Evolutionary conservation across 2,797 vertebrate species (phyloP).

Genomic region (Cryptoprocta ferox): DNA sequence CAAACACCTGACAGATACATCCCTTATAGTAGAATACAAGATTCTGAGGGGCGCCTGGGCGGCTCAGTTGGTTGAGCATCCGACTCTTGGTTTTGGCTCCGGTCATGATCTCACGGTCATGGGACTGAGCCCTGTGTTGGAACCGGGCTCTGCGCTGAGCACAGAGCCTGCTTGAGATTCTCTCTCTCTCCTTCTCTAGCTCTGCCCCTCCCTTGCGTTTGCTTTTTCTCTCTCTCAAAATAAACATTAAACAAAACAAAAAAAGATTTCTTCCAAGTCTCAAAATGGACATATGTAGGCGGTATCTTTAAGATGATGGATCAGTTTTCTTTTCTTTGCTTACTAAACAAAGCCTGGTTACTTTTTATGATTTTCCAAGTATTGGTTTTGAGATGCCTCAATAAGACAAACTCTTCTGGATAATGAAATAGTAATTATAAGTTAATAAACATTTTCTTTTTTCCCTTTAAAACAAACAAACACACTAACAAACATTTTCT

Average conservation of each 20-base stretch:
- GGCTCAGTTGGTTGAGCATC: too few relatives aligned
- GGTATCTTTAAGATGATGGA: background rate
- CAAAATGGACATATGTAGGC: background rate
- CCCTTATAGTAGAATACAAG: background rate
- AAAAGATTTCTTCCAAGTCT: background rate
- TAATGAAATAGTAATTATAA: background rate
- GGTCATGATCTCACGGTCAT: too few relatives aligned
- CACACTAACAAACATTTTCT: background rate
- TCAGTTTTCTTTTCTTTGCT: background rate
- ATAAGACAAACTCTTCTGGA: background rate
- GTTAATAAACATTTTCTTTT: background rate
- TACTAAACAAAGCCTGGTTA: slow-evolving; percentile 9
- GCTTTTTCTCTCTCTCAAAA: too few relatives aligned
- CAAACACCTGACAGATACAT: background rate
- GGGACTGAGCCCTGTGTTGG: too few relatives aligned
- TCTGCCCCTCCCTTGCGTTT: too few relatives aligned
- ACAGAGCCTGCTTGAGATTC: too few relatives aligned
- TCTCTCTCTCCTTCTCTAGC: too few relatives aligned
- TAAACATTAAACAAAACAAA: background rate
- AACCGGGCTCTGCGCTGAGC: too few relatives aligned
- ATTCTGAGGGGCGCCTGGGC: background rate
- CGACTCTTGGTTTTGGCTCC: too few relatives aligned
- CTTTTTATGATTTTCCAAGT: slow-evolving; percentile 29
- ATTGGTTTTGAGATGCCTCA: background rate
- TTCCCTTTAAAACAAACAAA: background rate